Conservation (phyloP, 2,113 vertebrate genomes). For the Mixornis gularis region DNA sequence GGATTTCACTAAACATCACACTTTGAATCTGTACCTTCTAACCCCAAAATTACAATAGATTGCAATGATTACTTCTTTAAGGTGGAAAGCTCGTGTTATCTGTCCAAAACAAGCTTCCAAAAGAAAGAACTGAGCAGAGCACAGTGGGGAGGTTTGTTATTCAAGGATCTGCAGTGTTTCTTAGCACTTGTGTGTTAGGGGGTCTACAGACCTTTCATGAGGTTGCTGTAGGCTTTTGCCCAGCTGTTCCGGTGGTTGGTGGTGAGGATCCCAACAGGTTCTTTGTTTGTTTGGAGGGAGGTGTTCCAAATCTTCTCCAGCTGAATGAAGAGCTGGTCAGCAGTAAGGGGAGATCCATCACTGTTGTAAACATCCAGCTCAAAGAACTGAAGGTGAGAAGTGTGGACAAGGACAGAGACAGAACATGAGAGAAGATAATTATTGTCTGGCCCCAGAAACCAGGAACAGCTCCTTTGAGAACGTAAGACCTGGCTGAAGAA, state of each 20-base stretch:
- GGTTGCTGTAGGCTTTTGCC: conserved; percentile 93
- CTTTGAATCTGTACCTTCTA: background rate
- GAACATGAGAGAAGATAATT: background rate
- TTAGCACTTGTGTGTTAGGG: background rate
- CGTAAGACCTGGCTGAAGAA: background rate
- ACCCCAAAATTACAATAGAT: background rate
- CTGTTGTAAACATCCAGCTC: conserved; percentile 93
- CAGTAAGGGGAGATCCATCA: conserved; percentile 83
- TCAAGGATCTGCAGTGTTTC: background rate
- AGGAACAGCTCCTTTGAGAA: background rate
- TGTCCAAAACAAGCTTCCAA: background rate
- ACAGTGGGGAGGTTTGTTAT: background rate
- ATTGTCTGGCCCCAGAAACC: background rate
- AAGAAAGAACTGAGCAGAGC: background rate
- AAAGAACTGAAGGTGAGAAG: conserved; percentile 81
- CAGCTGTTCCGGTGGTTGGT: conserved; percentile 95
- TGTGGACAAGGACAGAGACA: background rate
- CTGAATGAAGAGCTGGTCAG: conserved; percentile 90
- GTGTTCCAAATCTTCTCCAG: conserved; percentile 98
- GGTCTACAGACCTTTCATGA: conserved; percentile 83
- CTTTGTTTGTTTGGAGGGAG: conserved; percentile 95
- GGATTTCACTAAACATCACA: background rate
- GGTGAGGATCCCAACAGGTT: conserved; percentile 93
- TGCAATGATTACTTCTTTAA: background rate
- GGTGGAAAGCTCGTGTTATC: background rate